Percentiles rank a stretch among this genome's conserved stretches.
phyloP scores from a whole-genome alignment of 1,140 invertebrate genomes.

The Neodiprion lecontei region DNA sequence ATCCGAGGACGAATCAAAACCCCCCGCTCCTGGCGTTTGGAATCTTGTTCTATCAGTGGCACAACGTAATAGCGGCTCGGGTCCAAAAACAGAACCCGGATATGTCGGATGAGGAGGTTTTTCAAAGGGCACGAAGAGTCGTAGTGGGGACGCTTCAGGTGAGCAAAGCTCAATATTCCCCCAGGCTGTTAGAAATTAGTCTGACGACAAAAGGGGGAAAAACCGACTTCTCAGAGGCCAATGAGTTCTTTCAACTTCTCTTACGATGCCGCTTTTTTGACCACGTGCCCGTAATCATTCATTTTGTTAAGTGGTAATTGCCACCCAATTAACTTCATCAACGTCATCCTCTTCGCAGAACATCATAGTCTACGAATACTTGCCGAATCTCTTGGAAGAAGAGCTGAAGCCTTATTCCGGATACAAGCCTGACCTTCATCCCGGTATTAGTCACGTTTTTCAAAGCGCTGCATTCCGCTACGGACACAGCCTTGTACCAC shows the following conservation, averaged over 20 bases:
- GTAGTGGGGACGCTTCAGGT: conserved; percentile 95
- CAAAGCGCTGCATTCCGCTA: conserved; percentile 97
- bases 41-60: conserved; percentile 94
- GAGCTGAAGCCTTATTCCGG: conserved; percentile 74
- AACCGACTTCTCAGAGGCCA: not conserved
- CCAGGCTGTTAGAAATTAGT: not conserved
- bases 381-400: conserved; percentile 86
- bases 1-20: conserved; percentile 97
- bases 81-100: conserved; percentile 82
- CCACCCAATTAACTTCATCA: too few relatives aligned
- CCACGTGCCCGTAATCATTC: not conserved
- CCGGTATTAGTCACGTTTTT: conserved; percentile 96
- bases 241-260: not conserved
- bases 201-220: not conserved
- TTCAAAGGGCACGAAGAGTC: conserved; percentile 86
- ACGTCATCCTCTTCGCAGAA: conserved; percentile 73
- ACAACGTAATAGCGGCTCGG: conserved; percentile 87
- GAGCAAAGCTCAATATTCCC: conserved; percentile 13
- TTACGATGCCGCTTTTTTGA: not conserved
- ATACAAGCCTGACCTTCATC: conserved; percentile 92
- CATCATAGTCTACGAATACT: conserved; percentile 95
- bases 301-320: not conserved
- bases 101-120: conserved; percentile 95
- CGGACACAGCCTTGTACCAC: conserved; percentile 95
- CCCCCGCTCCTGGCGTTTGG: conserved; percentile 93